Evolutionary conservation across 2,888 invertebrate species (phyloP).

Genomic region (Sinelater perroti): DNA sequence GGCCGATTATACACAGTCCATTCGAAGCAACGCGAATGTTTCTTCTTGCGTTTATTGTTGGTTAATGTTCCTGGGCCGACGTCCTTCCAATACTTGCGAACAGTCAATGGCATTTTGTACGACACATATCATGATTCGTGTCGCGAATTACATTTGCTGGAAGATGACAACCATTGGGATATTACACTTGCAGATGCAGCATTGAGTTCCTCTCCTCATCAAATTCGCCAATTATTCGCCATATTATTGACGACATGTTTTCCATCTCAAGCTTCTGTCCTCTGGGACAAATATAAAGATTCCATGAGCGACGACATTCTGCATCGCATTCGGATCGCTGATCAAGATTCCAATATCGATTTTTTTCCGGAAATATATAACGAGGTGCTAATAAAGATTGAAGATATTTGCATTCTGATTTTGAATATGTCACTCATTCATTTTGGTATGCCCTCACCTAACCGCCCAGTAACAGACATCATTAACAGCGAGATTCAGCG

Average conservation of each 20-base stretch:
- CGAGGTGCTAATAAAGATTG: neutral
- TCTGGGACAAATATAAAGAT: neutral
- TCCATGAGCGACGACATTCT: no score
- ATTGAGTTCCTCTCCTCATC: no score
- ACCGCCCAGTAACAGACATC: no score
- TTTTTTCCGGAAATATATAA: neutral
- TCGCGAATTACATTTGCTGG: constrained; percentile 32
- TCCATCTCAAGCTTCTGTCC: neutral
- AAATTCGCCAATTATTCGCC: constrained; percentile 3
- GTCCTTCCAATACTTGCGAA: constrained; percentile 25
- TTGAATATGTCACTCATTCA: no score
- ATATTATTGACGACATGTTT: constrained; percentile 3
- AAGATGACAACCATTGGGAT: no score
- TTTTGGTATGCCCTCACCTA: neutral
- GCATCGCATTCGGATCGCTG: neutral
- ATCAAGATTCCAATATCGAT: neutral
- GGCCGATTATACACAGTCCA: constrained; percentile 50
- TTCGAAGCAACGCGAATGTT: constrained; percentile 49
- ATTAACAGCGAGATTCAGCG: neutral
- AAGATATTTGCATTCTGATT: neutral
- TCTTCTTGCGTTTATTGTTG: constrained; percentile 50
- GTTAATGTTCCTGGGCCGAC: constrained; percentile 35
- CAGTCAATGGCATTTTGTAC: constrained; percentile 23
- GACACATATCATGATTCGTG: constrained; percentile 31
- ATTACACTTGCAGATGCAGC: no score